phyloP scores from a whole-genome alignment of 2,888 invertebrate genomes.

The Hedychridium roseum region DNA sequence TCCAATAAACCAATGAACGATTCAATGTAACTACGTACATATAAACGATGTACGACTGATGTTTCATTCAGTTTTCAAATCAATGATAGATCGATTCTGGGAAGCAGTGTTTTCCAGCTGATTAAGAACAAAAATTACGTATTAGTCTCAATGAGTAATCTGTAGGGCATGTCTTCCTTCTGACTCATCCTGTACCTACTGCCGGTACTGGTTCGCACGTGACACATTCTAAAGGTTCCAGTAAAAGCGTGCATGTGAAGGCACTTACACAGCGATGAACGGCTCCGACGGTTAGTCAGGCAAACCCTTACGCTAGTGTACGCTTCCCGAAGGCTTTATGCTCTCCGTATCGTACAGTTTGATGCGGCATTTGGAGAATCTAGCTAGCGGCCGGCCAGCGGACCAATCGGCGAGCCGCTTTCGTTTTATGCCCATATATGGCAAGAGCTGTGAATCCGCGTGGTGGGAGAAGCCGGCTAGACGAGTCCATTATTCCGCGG shows the following conservation, averaged over 20 bases:
- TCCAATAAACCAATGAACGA: too few species aligned
- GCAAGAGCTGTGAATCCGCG: slow-evolving; percentile 73
- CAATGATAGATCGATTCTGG: too few species aligned
- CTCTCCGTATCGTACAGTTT: slow-evolving; percentile 58
- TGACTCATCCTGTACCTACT: slow-evolving; percentile 34
- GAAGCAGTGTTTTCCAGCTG: too few species aligned
- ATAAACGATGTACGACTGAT: too few species aligned
- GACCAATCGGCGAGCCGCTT: slow-evolving; percentile 73
- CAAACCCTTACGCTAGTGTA: slow-evolving; percentile 48
- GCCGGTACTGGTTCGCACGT: slow-evolving; percentile 29
- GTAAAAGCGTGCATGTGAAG: too few species aligned
- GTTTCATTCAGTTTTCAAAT: too few species aligned
- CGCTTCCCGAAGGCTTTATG: slow-evolving; percentile 48
- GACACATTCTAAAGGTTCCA: not conserved
- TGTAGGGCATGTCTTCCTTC: slow-evolving; percentile 15
- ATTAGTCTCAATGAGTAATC: not conserved
- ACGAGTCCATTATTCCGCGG: slow-evolving; percentile 53
- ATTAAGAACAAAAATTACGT: not conserved
- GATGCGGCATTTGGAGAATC: slow-evolving; percentile 65
- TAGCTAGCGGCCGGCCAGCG: slow-evolving; percentile 67
- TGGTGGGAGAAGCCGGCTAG: slow-evolving; percentile 66
- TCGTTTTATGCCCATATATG: slow-evolving; percentile 85
- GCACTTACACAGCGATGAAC: slow-evolving; percentile 9
- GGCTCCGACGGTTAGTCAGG: slow-evolving; percentile 52
- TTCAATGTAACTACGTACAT: too few species aligned